Evolutionary conservation across 64 coral and sea anemone species (phyloP).

Genomic region (Actinia equina): DNA sequence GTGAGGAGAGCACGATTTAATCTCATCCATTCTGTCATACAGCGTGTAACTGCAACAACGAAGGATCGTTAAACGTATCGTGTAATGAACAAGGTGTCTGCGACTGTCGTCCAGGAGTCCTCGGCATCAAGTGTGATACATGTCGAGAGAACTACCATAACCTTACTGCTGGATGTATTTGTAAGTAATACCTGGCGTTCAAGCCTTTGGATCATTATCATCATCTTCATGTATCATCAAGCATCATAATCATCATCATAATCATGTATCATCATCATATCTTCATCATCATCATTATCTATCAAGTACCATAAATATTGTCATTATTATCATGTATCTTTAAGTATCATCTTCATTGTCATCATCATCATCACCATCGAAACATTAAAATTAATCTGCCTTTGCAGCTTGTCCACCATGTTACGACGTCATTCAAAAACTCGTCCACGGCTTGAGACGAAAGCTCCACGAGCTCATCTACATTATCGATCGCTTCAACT

Average conservation of each 20-base stretch:
- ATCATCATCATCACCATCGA: no score
- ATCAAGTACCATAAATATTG: no score
- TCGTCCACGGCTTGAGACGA: slow-evolving; percentile 55
- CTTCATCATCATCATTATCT: no score
- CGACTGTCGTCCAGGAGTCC: slow-evolving; percentile 74
- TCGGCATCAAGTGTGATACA: slow-evolving; percentile 86
- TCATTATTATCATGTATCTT: no score
- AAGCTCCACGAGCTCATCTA: slow-evolving; percentile 68
- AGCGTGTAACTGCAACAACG: slow-evolving; percentile 85
- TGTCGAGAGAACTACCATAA: slow-evolving; percentile 93
- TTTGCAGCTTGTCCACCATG: slow-evolving; percentile 82
- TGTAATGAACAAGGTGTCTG: slow-evolving; percentile 80
- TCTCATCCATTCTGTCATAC: background rate
- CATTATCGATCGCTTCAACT: slow-evolving; percentile 64
- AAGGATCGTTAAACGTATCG: slow-evolving; percentile 82
- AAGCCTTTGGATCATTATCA: background rate
- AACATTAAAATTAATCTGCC: background rate
- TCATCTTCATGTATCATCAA: background rate
- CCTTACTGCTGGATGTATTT: slow-evolving; percentile 73
- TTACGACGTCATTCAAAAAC: slow-evolving; percentile 74
- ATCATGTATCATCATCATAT: no score
- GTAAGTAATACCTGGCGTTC: slow-evolving; percentile 40
- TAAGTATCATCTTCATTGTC: no score
- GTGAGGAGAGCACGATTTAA: background rate
- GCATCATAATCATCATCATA: no score